Conservation (phyloP, 2,113 vertebrate species). For the Syngnathus floridae region DNA sequence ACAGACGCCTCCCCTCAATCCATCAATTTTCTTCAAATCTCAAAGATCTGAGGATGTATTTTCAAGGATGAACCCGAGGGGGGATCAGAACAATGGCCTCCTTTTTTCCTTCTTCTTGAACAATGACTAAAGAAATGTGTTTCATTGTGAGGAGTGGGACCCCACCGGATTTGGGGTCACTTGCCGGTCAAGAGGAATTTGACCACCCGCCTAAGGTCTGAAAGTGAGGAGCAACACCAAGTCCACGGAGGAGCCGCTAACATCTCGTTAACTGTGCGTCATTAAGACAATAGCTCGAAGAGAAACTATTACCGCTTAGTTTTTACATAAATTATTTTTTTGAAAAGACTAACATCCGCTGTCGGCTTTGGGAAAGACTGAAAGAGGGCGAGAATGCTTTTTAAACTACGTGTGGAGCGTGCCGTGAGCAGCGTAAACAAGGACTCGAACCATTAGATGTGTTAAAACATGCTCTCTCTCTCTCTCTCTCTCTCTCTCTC, state of each 20-base stretch:
- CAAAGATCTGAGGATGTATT: constrained; percentile 51
- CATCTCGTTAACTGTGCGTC: constrained; percentile 55
- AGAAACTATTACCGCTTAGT: constrained; percentile 72
- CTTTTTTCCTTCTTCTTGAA: constrained; percentile 47
- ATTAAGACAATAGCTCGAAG: constrained; percentile 61
- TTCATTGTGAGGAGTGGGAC: constrained; percentile 41
- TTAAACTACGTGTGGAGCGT: constrained; percentile 54
- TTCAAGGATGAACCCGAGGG: constrained; percentile 47
- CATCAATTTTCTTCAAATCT: constrained; percentile 48
- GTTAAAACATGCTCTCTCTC: constrained; percentile 41
- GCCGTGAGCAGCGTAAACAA: constrained; percentile 50
- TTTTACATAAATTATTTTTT: constrained; percentile 79
- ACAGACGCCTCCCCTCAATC: constrained; percentile 51
- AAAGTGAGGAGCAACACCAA: constrained; percentile 48
- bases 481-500: constrained; percentile 32
- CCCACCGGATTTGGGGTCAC: constrained; percentile 27
- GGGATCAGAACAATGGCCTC: constrained; percentile 50
- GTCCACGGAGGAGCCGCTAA: constrained; percentile 53
- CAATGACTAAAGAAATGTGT: constrained; percentile 58
- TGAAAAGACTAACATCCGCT: constrained; percentile 71
- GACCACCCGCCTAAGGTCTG: constrained; percentile 10
- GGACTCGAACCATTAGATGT: constrained; percentile 57
- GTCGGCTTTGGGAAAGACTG: constrained; percentile 62
- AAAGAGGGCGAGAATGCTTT: constrained; percentile 62
- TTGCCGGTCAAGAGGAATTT: constrained; percentile 36